Percentiles rank a stretch among this genome's conserved stretches.
phyloP scores from a whole-genome alignment of 2,797 vertebrate genomes.

The Vireo griseus region DNA sequence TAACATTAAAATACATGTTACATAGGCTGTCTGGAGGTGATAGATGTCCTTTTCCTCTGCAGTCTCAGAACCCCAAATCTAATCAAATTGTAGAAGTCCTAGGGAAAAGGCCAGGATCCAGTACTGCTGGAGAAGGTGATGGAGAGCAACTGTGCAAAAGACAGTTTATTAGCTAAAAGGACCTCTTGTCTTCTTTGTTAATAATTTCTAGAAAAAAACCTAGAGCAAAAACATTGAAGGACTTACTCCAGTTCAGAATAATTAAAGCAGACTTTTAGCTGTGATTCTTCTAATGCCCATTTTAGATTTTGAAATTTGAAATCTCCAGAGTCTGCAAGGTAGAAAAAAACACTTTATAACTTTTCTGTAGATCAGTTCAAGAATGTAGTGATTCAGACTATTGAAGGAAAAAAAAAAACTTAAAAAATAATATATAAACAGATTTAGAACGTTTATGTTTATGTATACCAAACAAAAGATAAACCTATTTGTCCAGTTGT shows the following conservation, averaged over 20 bases:
- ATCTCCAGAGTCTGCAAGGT: neutral
- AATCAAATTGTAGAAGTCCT: neutral
- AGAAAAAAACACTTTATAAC: neutral
- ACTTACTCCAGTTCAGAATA: neutral
- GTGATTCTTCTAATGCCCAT: neutral
- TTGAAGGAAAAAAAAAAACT: neutral
- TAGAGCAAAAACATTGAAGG: neutral
- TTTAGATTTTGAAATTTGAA: neutral
- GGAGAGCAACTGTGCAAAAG: neutral
- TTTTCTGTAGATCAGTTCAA: neutral
- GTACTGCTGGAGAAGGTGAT: neutral
- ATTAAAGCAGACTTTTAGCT: neutral
- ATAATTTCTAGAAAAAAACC: neutral
- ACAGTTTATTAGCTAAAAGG: neutral
- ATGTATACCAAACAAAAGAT: neutral
- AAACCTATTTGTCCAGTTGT: neutral
- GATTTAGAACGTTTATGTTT: neutral
- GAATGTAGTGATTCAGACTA: neutral
- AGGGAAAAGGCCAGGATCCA: neutral
- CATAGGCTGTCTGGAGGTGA: neutral
- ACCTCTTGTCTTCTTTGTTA: neutral
- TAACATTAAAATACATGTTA: neutral
- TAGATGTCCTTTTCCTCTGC: neutral
- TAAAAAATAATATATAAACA: neutral
- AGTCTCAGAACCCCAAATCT: conserved; percentile 47